Base-by-base conservation (phyloP, 2,113 vertebrate species). In the Holacanthus passer region DNA sequence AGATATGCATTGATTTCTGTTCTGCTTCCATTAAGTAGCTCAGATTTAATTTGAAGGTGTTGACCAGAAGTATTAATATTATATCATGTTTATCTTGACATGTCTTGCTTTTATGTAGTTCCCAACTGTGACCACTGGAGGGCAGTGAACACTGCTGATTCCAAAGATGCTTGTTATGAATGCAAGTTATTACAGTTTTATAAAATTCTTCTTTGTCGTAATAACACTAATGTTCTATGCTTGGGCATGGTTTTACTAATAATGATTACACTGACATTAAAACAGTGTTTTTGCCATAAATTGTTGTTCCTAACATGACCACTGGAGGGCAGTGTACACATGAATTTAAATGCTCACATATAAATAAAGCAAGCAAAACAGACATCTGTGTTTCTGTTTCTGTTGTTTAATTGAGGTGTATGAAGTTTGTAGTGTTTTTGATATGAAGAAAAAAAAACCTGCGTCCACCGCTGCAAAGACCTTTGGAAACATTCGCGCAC, bases 291-390 rank as follows among this genome's bases (percentile, higher is more conserved):
- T 19, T 37, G 29, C 22, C 31, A 64, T 47, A 29, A 14, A 50
- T 14, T 5, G 3, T 24, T 14, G 47, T 39, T 74, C 22, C 16
- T 52, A 16, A 20, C 32, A 0, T 63, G 47, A 39, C 43, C n/a
- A 63, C 32, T 52, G 27, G 4, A 62, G 31, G 71, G 41, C 11
- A 48, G 29, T 7, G 27, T 50, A 27, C 16, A n/a, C n/a, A n/a
- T n/a, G n/a, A n/a, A n/a, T n/a, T n/a, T n/a, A n/a, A n/a, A n/a
- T n/a, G n/a, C n/a, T n/a, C n/a, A n/a, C n/a, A n/a, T 19, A 0
- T 14, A 37, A 77, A 77, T 76, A 76, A 66, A 76, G n/a, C 24
- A 55, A 7, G 4, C 48, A 17, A 66, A 35, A 43, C 37, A 7
- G 24, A 55, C 4, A 7, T 3, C 12, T 0, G 70, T 32, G 17